Base-by-base conservation (phyloP, 2,113 vertebrate genomes). In the Erythrolamprus reginae region DNA sequence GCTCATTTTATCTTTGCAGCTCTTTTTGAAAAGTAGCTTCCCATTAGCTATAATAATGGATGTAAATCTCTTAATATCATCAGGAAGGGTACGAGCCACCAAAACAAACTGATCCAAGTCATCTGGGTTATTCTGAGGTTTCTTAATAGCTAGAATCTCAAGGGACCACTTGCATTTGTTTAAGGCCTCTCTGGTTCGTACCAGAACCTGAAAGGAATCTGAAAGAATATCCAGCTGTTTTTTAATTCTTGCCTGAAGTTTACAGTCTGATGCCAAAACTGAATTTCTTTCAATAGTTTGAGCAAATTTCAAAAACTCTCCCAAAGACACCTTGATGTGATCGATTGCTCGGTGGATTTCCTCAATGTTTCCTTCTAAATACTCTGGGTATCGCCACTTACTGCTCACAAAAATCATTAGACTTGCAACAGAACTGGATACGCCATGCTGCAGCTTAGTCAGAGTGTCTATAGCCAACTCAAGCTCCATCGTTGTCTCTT, bases 381-480 rank as follows among this genome's bases (percentile, higher is more conserved):
- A 96, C 88, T 98, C 96, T 89, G 95, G 96, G 93, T 96, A 90
- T 92, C 99, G 97, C 99, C 99, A 99, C 53, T 94, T 97, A 90
- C 98, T 98, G 48, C 98, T 99, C 10, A 99, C 98, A 5, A 98
- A 99, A 28, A 98, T 97, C 98, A 99, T 98, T 84, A 99, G 96
- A 53, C 94, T 93, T 0, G 98, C 97, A 0, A 98, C 94, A 0
- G 98, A 97, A 86, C 92, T 95, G 86, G 96, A 97, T 91, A 99
- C 97, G 0, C 95, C 90, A 10, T 98, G 97, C 94, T 98, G 98
- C 24, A 99, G 96, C 9, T 95, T 95, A 0, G 96, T 96, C 3
- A 98, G 95, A 1, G 70, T 96, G 91, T 97, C 97, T 58, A 96
- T 96, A 55, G 97, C 98, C 84, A 95, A 93, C 0, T 98, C 97